A percentile compares a stretch with the other conserved stretches of the same genome.
Evolutionary conservation across 2,113 vertebrate genomes (phyloP).

Genomic region (Varanus salvator): DNA sequence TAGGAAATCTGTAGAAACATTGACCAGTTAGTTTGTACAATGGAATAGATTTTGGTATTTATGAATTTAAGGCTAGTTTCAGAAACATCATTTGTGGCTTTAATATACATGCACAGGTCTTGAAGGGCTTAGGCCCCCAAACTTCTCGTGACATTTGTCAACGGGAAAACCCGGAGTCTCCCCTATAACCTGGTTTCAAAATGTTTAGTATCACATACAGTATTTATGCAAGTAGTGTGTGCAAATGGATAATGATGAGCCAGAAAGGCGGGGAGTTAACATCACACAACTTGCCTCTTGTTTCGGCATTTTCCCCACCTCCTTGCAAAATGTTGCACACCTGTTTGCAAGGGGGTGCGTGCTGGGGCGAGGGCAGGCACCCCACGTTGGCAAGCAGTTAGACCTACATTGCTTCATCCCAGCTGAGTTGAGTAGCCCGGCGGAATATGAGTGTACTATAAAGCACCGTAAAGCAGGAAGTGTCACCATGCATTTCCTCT

Average conservation of each 20-base stretch:
- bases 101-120: neutral
- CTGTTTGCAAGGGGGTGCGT: neutral
- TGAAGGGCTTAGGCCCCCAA: slow-evolving; percentile 30
- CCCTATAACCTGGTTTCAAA: slow-evolving; percentile 50
- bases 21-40: slow-evolving; percentile 52
- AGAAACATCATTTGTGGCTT: neutral
- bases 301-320: neutral
- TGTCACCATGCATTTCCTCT: neutral
- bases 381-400: neutral
- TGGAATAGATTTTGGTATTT: slow-evolving; percentile 35
- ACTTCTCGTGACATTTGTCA: slow-evolving; percentile 36
- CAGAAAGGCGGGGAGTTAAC: too few relatives aligned
- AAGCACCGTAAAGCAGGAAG: too few relatives aligned
- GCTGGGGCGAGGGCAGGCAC: neutral
- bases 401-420: neutral
- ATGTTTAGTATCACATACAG: slow-evolving; percentile 13
- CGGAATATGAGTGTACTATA: neutral
- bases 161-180: slow-evolving; percentile 53
- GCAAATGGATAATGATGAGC: too few relatives aligned
- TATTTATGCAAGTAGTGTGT: too few relatives aligned
- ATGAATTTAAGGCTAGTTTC: neutral
- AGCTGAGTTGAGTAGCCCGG: neutral
- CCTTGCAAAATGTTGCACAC: neutral
- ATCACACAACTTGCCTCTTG: neutral
- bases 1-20: slow-evolving; percentile 49